These are phyloP conservation scores for Thamnophis sirtalis DNA, from an alignment of 2,113 vertebrate species.

Conservation along the genomic window DNA sequence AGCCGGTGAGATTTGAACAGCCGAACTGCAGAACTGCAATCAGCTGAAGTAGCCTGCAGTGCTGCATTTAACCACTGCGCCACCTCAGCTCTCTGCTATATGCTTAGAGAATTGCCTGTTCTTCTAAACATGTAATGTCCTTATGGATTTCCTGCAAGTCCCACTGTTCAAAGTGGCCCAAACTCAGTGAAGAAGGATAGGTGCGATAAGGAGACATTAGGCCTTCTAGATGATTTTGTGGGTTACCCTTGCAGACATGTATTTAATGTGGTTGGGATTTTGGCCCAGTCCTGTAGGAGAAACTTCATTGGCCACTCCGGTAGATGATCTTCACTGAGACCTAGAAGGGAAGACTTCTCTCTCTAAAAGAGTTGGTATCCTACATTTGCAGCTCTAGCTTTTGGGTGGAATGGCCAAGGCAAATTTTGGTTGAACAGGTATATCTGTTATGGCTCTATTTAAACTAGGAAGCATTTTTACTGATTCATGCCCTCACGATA, in stretches of 20 bases:
- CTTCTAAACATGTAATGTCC: not conserved
- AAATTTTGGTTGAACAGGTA: not conserved
- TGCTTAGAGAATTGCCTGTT: not conserved
- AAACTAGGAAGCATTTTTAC: not conserved
- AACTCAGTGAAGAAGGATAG: not conserved
- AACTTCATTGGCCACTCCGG: not conserved
- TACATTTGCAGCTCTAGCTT: not conserved
- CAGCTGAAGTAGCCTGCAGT: too few relatives aligned
- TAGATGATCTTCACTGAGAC: not conserved
- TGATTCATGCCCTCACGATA: not conserved
- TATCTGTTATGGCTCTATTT: not conserved
- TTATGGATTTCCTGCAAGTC: not conserved
- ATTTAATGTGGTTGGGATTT: not conserved
- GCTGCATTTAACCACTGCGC: too few relatives aligned
- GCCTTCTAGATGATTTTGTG: not conserved
- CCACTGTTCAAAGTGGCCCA: not conserved
- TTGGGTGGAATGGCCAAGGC: not conserved
- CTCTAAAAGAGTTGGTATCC: not conserved
- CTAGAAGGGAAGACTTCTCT: not conserved
- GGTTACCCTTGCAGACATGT: not conserved
- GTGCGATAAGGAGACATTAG: not conserved
- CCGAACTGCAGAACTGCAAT: too few relatives aligned
- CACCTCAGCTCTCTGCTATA: too few relatives aligned
- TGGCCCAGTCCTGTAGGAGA: not conserved
- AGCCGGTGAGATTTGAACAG: too few relatives aligned